Evolutionary conservation across 2,888 invertebrate genomes (phyloP).

Genomic region (Parnassius apollo): DNA sequence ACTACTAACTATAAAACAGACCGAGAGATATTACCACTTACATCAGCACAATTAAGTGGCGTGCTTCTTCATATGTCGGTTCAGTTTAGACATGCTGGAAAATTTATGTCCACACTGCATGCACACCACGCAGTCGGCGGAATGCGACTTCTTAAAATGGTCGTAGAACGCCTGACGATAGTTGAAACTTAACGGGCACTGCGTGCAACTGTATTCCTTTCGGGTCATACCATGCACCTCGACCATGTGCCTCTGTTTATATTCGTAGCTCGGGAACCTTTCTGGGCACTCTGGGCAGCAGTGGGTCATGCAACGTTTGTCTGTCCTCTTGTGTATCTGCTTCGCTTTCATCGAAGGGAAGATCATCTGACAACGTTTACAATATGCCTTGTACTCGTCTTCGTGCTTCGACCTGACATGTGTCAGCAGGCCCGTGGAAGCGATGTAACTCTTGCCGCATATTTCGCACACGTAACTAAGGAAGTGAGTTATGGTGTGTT

Average conservation of each 20-base stretch:
- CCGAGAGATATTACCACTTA: background rate
- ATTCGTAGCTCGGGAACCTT: conserved; percentile 31
- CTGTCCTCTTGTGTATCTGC: conserved; percentile 24
- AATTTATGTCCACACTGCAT: conserved; percentile 34
- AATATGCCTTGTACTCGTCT: conserved; percentile 25
- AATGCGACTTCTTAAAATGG: conserved; percentile 35
- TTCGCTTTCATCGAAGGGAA: conserved; percentile 29
- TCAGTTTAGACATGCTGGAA: conserved; percentile 28
- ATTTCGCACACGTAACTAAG: conserved; percentile 46
- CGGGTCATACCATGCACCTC: conserved; percentile 26
- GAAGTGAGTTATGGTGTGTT: conserved; percentile 45
- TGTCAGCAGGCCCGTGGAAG: conserved; percentile 35
- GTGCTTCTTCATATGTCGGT: conserved; percentile 35
- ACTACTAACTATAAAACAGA: background rate
- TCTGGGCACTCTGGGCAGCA: conserved; percentile 30
- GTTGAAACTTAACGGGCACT: conserved; percentile 30
- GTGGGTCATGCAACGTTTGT: conserved; percentile 30
- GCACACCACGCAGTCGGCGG: conserved; percentile 30
- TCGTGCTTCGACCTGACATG: conserved; percentile 36
- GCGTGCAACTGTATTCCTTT: conserved; percentile 25
- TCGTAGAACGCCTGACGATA: conserved; percentile 33
- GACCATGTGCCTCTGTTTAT: conserved; percentile 33
- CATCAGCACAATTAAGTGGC: conserved; percentile 8
- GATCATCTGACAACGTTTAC: conserved; percentile 24
- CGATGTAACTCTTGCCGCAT: conserved; percentile 46